Evolutionary conservation across 2,888 invertebrate species (phyloP), one percentile per base, ranked within the genome.

Genomic region (Chydorus sphaericus): DNA sequence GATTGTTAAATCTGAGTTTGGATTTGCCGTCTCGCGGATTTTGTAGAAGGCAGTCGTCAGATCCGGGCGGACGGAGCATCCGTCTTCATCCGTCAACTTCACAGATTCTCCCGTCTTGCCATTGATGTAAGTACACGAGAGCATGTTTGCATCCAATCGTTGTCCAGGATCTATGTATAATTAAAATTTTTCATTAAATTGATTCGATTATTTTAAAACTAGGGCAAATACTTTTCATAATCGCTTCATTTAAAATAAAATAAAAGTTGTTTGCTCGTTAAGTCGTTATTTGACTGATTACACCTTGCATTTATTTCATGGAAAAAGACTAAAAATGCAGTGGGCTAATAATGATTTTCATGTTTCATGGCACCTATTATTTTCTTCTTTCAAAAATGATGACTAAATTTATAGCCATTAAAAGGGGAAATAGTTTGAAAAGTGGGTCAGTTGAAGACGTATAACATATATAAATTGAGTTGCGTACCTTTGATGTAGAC

Each of bases 1-100:
- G n/a, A 61, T 53, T 58, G 59, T 59, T n/a, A 61, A 53, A 36
- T 60, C 60, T 20, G 61, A 58, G 20, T 60, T 48, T 8, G 59
- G 58, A 20, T 57, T 59, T 37, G 58, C 57, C 23, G 56, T 56
- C 11, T 58, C 30, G 23, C 55, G 54, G n/a, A 56, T 55, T 48
- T 61, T 61, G 38, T 57, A 56, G 36, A 61, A 61, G 48, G 52
- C 58, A 7, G 60, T 60, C 48, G 60, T 48, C 18, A 60, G 57
- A 20, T 58, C 58, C 7, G 59, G 57, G 10, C 59, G 26, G n/a
- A 55, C 14, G 20, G 58, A 20, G 51, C 61, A 61, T 8, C 61
- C 61, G 6, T 44, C 48, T 7, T 49, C 48, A 39, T 61, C 60
- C 10, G 59, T 37, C 48, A 61, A 54, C 7, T 55, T 36, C n/a